These are phyloP conservation scores for Iphiclides podalirius DNA, from an alignment of 2,888 invertebrate genomes.

Conservation along the genomic window DNA sequence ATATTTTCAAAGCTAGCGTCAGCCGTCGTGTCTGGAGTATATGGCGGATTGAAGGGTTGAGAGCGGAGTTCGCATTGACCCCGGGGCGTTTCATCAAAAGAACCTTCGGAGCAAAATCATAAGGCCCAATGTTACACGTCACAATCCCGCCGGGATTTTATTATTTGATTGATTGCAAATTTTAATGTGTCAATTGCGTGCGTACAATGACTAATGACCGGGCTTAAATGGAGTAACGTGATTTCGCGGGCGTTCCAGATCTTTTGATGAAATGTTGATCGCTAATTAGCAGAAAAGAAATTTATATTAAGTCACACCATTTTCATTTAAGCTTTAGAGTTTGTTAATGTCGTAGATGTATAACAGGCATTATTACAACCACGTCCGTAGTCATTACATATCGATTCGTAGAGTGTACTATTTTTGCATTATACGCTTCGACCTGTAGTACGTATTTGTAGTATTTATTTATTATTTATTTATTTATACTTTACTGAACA, in stretches of 20 bases:
- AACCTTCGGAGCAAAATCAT: slow-evolving; percentile 16
- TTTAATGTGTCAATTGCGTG: slow-evolving; percentile 61
- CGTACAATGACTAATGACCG: slow-evolving; percentile 29
- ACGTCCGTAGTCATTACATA: too few species aligned
- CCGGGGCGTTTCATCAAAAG: slow-evolving; percentile 21
- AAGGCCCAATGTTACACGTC: slow-evolving; percentile 31
- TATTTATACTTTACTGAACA: too few species aligned
- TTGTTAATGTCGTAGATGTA: too few species aligned
- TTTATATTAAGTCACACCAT: background rate
- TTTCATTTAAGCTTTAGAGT: background rate
- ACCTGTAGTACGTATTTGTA: too few species aligned
- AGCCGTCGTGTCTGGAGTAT: slow-evolving; percentile 62
- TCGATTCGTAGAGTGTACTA: too few species aligned
- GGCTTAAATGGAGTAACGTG: slow-evolving; percentile 15
- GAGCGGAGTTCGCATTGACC: slow-evolving; percentile 24
- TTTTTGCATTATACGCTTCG: background rate
- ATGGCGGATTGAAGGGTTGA: slow-evolving; percentile 50
- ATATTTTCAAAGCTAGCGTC: slow-evolving; percentile 65
- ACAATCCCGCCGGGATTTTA: slow-evolving; percentile 35
- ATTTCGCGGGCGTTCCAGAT: slow-evolving; percentile 22
- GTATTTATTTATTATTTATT: too few species aligned
- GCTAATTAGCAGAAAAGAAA: slow-evolving; percentile 7
- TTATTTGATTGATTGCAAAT: slow-evolving; percentile 53
- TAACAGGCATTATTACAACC: too few species aligned
- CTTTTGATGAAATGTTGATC: background rate